phyloP scores from a whole-genome alignment of 2,113 vertebrate species.

The Pungitius pungitius region DNA sequence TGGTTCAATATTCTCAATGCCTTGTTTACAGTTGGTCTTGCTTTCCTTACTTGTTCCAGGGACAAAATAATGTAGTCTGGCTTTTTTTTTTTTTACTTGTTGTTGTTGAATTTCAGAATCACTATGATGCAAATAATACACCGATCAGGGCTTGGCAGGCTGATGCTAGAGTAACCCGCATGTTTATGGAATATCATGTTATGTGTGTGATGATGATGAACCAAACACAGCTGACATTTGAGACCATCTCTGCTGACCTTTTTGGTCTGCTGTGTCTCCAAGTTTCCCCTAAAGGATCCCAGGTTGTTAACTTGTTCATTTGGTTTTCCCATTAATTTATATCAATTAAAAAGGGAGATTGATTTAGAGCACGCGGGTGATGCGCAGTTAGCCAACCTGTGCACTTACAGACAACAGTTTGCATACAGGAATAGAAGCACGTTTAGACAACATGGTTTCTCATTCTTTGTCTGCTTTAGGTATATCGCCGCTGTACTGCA shows the following conservation, averaged over 20 bases:
- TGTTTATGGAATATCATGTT: constrained; percentile 31
- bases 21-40: constrained; percentile 32
- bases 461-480: constrained; percentile 72
- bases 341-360: background rate
- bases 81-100: background rate
- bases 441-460: background rate
- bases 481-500: constrained; percentile 90
- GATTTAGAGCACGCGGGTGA: background rate
- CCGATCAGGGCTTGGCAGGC: background rate
- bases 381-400: background rate
- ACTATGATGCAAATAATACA: constrained; percentile 9
- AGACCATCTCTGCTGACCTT: constrained; percentile 42
- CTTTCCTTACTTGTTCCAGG: constrained; percentile 17
- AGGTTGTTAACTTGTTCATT: background rate
- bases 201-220: constrained; percentile 65
- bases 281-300: background rate
- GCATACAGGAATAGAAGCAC: background rate
- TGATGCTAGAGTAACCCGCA: constrained; percentile 29
- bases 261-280: constrained; percentile 42
- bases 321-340: background rate
- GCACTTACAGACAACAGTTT: background rate
- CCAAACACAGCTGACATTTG: constrained; percentile 67
- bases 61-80: constrained; percentile 2
- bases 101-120: background rate
- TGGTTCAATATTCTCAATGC: constrained; percentile 1